Conservation (phyloP, 2,888 invertebrate species). For the Pegoplata infirma region DNA sequence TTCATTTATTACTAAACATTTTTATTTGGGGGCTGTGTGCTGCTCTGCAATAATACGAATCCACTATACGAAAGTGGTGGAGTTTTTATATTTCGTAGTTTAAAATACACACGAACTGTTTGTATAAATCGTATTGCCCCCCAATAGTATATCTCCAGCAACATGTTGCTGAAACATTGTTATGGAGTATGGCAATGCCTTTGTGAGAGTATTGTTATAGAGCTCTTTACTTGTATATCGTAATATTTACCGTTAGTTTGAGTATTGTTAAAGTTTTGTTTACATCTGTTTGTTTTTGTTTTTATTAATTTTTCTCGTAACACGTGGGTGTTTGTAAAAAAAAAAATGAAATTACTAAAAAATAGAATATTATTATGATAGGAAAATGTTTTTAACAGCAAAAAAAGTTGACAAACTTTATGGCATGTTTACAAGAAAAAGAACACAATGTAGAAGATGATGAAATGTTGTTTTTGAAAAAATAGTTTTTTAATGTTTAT, state of each 20-base stretch:
- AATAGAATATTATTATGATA: slow-evolving; percentile 27
- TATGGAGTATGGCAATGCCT: slow-evolving; percentile 48
- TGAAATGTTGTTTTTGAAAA: background rate
- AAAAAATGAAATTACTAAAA: slow-evolving; percentile 12
- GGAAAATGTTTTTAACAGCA: background rate
- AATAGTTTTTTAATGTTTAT: background rate
- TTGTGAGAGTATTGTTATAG: background rate
- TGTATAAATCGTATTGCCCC: background rate
- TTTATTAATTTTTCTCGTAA: slow-evolving; percentile 19
- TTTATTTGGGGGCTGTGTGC: slow-evolving; percentile 49
- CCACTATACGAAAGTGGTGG: slow-evolving; percentile 33
- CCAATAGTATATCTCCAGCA: background rate
- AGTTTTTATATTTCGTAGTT: slow-evolving; percentile 20
- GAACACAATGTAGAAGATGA: background rate
- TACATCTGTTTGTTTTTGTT: slow-evolving; percentile 25
- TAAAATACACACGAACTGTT: slow-evolving; percentile 34
- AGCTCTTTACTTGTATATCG: slow-evolving; percentile 12
- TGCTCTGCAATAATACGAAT: slow-evolving; percentile 52
- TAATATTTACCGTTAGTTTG: background rate
- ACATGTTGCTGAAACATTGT: slow-evolving; percentile 46
- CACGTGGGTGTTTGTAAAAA: slow-evolving; percentile 59
- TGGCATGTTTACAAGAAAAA: slow-evolving; percentile 9
- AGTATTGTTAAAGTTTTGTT: slow-evolving; percentile 13
- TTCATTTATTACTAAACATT: slow-evolving; percentile 66
- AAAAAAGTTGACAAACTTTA: slow-evolving; percentile 41